These are phyloP conservation scores for Liposcelis brunnea DNA, from an alignment of 2,888 invertebrate species.

Conservation along the genomic window DNA sequence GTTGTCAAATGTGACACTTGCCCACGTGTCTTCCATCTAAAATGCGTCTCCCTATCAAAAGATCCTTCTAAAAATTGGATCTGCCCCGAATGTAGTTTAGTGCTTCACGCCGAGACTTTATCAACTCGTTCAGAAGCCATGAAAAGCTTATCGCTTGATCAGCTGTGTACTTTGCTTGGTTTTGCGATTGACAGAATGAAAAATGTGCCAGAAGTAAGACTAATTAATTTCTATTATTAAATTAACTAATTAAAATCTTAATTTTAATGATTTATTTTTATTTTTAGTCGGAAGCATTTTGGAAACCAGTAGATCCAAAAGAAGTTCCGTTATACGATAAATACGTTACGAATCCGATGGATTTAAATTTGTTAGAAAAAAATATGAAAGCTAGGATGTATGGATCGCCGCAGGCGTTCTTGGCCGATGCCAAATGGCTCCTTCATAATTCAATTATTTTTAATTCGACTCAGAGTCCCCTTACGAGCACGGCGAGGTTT, in stretches of 20 bases:
- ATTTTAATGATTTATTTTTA: constrained; percentile 16
- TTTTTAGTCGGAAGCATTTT: constrained; percentile 57
- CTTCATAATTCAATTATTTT: constrained; percentile 83
- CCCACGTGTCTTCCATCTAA: constrained; percentile 66
- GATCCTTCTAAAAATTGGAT: constrained; percentile 45
- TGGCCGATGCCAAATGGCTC: constrained; percentile 85
- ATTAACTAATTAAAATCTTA: constrained; percentile 21
- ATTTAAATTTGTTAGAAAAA: constrained; percentile 52
- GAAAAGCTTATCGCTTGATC: constrained; percentile 52
- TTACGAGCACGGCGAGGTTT: constrained; percentile 52
- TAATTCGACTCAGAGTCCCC: constrained; percentile 55
- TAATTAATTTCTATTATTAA: constrained; percentile 59
- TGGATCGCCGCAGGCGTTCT: constrained; percentile 75
- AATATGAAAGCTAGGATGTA: constrained; percentile 61
- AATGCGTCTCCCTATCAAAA: constrained; percentile 43
- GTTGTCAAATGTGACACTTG: constrained; percentile 57
- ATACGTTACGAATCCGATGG: constrained; percentile 77
- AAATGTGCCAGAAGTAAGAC: constrained; percentile 57
- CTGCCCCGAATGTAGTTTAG: constrained; percentile 69
- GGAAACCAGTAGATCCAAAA: constrained; percentile 50
- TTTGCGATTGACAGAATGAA: constrained; percentile 68
- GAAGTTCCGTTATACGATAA: constrained; percentile 61
- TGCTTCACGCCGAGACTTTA: constrained; percentile 43
- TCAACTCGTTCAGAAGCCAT: constrained; percentile 44
- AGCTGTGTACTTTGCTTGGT: constrained; percentile 59